These are phyloP conservation scores for Ivindomyrus marchei DNA, from an alignment of 2,113 vertebrate genomes.

Conservation along the genomic window DNA sequence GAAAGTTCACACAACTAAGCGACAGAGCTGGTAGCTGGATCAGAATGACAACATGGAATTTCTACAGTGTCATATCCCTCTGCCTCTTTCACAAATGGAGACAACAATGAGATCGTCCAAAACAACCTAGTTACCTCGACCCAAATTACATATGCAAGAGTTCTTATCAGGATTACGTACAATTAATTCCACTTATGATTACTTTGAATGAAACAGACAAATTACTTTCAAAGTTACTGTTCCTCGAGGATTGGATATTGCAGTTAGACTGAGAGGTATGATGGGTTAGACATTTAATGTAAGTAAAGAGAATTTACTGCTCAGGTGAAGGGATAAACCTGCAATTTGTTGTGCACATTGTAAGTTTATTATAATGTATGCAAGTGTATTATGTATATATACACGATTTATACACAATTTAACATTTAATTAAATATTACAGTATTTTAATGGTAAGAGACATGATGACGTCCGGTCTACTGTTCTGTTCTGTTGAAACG, in stretches of 20 bases:
- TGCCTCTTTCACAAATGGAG: not conserved
- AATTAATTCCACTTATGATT: not conserved
- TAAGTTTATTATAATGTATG: not conserved
- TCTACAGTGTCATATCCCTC: not conserved
- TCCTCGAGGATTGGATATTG: not conserved
- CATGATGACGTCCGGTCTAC: not conserved
- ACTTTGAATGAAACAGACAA: not conserved
- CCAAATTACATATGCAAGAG: not conserved
- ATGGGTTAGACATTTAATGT: not conserved
- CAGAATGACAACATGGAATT: not conserved
- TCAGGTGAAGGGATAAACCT: not conserved
- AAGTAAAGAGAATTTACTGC: not conserved
- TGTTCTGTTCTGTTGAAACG: not conserved
- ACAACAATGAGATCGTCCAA: not conserved
- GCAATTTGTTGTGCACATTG: not conserved
- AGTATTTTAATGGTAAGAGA: not conserved
- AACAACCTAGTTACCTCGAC: not conserved
- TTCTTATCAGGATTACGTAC: not conserved
- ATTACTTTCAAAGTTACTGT: not conserved
- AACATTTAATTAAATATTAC: not conserved
- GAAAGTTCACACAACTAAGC: conserved; percentile 54
- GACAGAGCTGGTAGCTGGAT: conserved; percentile 70
- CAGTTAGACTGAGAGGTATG: not conserved
- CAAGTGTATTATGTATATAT: not conserved
- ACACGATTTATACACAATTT: not conserved